Evolutionary conservation across 2,113 vertebrate species (phyloP).

Genomic region (Pelmatolapia mariae): DNA sequence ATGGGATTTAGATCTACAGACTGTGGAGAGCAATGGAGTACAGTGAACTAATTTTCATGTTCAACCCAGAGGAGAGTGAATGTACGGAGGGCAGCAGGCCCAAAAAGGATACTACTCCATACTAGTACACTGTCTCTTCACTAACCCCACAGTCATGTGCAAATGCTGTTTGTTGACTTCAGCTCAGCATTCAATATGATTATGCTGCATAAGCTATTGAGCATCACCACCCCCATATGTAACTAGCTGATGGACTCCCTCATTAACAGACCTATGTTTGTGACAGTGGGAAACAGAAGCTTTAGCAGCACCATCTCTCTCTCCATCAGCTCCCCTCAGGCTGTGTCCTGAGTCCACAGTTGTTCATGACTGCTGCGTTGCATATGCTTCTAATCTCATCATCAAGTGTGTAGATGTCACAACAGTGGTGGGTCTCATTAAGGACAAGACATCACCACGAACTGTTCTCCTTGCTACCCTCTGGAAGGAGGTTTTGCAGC

Average conservation of each 20-base stretch:
- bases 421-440: neutral
- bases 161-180: neutral
- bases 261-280: neutral
- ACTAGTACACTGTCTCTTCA: neutral
- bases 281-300: neutral
- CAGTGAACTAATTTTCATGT: neutral
- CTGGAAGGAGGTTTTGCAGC: neutral
- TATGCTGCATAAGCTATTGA: neutral
- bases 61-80: neutral
- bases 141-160: neutral
- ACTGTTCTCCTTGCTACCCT: neutral
- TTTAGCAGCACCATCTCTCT: neutral
- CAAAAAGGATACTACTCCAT: no score
- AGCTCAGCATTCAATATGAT: neutral
- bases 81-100: neutral
- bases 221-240: neutral
- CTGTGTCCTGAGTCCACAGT: neutral
- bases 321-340: neutral
- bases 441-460: neutral
- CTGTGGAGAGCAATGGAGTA: neutral
- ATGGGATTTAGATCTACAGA: neutral
- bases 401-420: neutral
- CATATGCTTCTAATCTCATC: neutral
- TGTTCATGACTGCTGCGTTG: neutral
- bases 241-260: neutral